phyloP scores from a whole-genome alignment of 2,113 vertebrate species.

The Chionis minor region DNA sequence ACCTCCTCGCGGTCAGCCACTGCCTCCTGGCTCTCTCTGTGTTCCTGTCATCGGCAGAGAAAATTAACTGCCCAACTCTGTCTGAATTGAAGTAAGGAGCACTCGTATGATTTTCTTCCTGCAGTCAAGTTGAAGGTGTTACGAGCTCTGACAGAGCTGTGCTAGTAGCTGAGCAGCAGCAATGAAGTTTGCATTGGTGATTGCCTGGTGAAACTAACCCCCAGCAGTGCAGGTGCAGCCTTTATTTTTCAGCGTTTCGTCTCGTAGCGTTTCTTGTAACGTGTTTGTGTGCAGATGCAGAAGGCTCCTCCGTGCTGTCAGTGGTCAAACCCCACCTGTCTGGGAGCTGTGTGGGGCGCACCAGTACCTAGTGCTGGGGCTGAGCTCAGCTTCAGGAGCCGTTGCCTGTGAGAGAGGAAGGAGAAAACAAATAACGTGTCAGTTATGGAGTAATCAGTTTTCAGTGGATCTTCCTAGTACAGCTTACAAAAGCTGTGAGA shows the following conservation, averaged over 20 bases:
- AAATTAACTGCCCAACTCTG: neutral
- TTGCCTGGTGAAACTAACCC: neutral
- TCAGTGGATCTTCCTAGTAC: neutral
- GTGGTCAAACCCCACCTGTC: neutral
- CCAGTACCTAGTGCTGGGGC: accelerated
- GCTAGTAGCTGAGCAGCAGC: neutral
- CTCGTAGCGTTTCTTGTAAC: neutral
- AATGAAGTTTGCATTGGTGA: accelerated
- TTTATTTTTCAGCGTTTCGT: neutral
- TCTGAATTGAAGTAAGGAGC: neutral
- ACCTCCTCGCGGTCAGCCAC: neutral
- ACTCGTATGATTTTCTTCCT: neutral
- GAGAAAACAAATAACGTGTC: accelerated
- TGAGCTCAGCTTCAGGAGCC: neutral
- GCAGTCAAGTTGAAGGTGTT: neutral
- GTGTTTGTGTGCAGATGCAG: neutral
- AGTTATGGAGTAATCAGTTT: neutral
- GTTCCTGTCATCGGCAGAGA: neutral
- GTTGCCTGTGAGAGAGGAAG: neutral
- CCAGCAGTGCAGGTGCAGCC: neutral
- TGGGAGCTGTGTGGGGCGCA: neutral
- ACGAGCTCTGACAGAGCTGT: neutral
- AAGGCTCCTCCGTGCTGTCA: neutral
- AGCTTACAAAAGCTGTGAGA: neutral
- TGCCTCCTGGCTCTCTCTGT: neutral